Percentiles rank a stretch among this genome's conserved stretches.
These are phyloP conservation scores for Leiothrix lutea DNA, from an alignment of 2,113 vertebrate species.

Conservation along the genomic window DNA sequence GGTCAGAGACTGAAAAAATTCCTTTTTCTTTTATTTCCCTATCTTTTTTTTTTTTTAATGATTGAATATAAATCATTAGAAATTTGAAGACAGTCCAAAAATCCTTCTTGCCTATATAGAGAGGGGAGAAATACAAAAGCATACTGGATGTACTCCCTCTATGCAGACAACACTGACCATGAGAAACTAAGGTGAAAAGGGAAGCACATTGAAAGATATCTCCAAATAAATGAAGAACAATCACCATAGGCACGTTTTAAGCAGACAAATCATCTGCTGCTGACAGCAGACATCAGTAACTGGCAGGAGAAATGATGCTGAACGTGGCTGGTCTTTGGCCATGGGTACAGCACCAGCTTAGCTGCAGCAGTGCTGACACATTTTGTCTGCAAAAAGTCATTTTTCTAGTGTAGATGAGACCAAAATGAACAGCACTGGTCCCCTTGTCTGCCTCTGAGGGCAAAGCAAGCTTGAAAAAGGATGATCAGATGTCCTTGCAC, in stretches of 20 bases:
- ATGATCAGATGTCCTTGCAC: neutral
- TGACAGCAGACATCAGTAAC: neutral
- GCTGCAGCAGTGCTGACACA: neutral
- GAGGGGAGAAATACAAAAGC: neutral
- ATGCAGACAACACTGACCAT: neutral
- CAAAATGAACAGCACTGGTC: neutral
- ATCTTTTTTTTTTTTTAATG: neutral
- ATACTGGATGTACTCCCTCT: neutral
- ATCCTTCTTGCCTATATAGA: neutral
- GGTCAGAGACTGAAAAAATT: neutral
- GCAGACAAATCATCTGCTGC: neutral
- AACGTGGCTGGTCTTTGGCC: neutral
- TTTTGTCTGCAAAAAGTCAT: neutral
- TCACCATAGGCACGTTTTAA: neutral
- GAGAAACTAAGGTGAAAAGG: neutral
- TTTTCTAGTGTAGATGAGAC: neutral
- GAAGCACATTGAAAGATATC: neutral
- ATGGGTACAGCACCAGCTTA: neutral
- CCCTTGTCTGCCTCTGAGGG: neutral
- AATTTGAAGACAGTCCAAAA: neutral
- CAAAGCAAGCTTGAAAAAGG: neutral
- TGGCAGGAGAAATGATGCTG: neutral
- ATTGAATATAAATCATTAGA: neutral
- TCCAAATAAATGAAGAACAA: neutral
- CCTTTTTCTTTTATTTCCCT: neutral